Evolutionary conservation across 2,797 vertebrate genomes (phyloP).

Genomic region (Galaxias olidus): DNA sequence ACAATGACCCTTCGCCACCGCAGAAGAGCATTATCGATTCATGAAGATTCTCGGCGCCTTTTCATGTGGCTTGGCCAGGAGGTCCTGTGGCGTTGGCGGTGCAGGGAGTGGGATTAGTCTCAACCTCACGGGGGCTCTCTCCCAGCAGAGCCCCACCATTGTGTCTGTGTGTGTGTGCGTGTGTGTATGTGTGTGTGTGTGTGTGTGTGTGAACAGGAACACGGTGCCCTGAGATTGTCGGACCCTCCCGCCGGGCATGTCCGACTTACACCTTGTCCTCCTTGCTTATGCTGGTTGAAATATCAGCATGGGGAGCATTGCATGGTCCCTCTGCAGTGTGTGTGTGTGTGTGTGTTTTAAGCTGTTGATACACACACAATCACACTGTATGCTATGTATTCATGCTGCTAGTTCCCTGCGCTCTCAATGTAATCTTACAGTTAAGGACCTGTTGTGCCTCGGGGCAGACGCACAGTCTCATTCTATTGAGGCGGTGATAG

Average conservation of each 20-base stretch:
- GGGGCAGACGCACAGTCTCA: too few species aligned
- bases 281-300: slow-evolving; percentile 31
- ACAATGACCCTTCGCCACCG: not conserved
- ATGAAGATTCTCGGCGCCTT: slow-evolving; percentile 1
- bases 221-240: slow-evolving; percentile 39
- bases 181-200: not conserved
- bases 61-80: not conserved
- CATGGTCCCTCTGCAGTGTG: slow-evolving; percentile 1
- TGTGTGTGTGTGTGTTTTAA: slow-evolving; percentile 1
- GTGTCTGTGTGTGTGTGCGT: not conserved
- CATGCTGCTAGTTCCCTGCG: too few species aligned
- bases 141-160: not conserved
- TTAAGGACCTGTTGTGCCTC: too few species aligned
- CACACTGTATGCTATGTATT: too few species aligned
- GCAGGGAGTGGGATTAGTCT: not conserved
- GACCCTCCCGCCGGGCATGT: slow-evolving; percentile 35
- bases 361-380: too few species aligned
- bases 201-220: slow-evolving; percentile 39
- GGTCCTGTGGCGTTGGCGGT: not conserved
- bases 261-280: slow-evolving; percentile 45
- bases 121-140: not conserved
- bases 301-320: slow-evolving; percentile 7
- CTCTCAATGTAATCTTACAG: too few species aligned
- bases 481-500: too few species aligned
- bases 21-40: not conserved